Percentiles rank a stretch among this genome's conserved stretches.
Conservation (phyloP, 64 coral and sea anemone species). For the Exaiptasia diaphana region DNA sequence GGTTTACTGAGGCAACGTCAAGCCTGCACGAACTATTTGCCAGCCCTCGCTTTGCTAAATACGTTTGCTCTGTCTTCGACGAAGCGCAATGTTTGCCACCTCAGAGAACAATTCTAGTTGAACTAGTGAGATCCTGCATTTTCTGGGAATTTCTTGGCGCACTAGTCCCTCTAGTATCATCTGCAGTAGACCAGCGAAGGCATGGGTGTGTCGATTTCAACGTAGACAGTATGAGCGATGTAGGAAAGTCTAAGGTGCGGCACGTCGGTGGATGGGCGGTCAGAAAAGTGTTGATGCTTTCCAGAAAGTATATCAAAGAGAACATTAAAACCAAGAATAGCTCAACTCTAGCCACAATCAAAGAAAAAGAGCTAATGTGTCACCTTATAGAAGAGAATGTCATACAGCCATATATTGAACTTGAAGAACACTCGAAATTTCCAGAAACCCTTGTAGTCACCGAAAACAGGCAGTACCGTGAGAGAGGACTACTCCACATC, state of each 20-base stretch:
- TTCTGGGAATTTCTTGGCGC: no score
- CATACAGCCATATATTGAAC: neutral
- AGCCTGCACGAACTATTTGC: no score
- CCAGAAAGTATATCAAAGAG: neutral
- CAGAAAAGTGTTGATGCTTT: neutral
- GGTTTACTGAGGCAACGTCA: no score
- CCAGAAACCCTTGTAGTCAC: slow-evolving; percentile 20
- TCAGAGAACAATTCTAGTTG: no score
- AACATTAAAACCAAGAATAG: slow-evolving; percentile 14
- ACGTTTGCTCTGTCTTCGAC: no score
- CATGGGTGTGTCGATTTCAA: no score
- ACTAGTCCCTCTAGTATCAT: no score
- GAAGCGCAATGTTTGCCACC: no score
- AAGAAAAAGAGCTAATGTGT: neutral
- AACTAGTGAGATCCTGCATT: no score
- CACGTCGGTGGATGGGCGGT: neutral
- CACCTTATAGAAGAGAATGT: neutral
- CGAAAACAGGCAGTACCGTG: slow-evolving; percentile 29
- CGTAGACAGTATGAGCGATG: neutral
- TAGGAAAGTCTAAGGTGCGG: neutral
- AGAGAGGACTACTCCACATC: neutral
- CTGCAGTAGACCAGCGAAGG: no score
- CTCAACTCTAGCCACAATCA: neutral
- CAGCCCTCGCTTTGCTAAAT: no score
- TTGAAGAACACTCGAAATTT: neutral